Evolutionary conservation across 2,113 vertebrate species (phyloP), one percentile per base, ranked within the genome.

Genomic region (Todiramphus chloris): DNA sequence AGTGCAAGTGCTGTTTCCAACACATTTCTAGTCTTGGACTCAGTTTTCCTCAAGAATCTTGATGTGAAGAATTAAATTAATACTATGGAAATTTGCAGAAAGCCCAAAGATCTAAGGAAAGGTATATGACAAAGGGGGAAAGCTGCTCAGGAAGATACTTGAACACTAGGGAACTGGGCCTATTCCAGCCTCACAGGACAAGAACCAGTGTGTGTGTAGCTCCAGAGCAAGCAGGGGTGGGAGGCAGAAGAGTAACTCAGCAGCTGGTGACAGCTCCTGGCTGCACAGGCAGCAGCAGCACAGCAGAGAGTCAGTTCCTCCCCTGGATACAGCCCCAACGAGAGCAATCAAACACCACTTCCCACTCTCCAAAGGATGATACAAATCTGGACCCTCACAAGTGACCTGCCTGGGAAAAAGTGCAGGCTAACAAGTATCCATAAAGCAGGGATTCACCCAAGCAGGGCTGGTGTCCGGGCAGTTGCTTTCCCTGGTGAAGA

Each of bases 21-120:
- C 37, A n/a, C n/a, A 24, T 87, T 75, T 39, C 73, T 51, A 82
- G 62, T 53, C 62, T 69, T n/a, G 51, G 43, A 75, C 68, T 93
- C 87, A 15, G 59, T 74, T 90, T 83, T 80, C 90, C 51, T 70
- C 80, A 12, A 74, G 35, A 43, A 83, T 90, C 85, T 83, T 69
- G 75, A 81, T 63, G 56, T 0, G 30, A 75, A 87, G 67, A 90
- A 81, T 81, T 50, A 70, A 92, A 90, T 83, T 59, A 63, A 83
- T 67, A 58, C 35, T 80, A n/a, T 63, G 31, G 51, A 81, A 90
- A 89, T 27, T 6, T 16, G 53, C 68, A 51, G 62, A 51, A 46
- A 83, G 35, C 31, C 24, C 9, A 5, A 33, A 90, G 76, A 83
- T 63, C 60, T 55, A 44, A 66, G 50, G 31, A 51, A 55, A 59